phyloP scores from a whole-genome alignment of 2,113 vertebrate genomes.

The Rhea americana region DNA sequence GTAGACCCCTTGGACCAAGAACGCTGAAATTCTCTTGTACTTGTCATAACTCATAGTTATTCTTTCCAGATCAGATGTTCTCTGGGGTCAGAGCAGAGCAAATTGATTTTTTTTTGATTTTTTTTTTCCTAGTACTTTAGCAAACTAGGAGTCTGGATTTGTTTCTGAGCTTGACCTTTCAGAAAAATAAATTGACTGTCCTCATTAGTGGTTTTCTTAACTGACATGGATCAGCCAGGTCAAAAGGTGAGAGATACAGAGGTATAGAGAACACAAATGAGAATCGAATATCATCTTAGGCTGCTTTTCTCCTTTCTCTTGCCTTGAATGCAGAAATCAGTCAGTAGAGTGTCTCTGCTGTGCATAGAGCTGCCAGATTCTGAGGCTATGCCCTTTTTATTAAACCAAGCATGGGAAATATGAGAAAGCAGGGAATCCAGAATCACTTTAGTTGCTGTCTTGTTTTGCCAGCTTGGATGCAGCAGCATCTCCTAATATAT shows the following conservation, averaged over 20 bases:
- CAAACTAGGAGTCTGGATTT: slow-evolving; percentile 4
- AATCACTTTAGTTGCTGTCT: neutral
- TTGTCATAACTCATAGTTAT: neutral
- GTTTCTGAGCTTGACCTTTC: slow-evolving; percentile 37
- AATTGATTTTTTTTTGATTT: neutral
- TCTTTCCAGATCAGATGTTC: neutral
- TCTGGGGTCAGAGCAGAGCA: neutral
- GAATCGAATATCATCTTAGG: neutral
- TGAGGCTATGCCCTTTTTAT: neutral
- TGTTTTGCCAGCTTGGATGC: neutral
- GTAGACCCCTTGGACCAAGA: neutral
- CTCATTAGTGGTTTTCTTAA: slow-evolving; percentile 47
- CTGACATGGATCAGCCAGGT: neutral
- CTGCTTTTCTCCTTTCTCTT: neutral
- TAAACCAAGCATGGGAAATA: neutral
- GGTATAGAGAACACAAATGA: neutral
- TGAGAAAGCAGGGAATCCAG: neutral
- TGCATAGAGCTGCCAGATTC: neutral
- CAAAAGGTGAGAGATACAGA: neutral
- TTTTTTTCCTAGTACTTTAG: neutral
- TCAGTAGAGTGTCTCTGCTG: neutral
- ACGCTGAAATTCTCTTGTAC: neutral
- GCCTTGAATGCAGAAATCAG: neutral
- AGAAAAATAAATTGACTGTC: slow-evolving; percentile 11
- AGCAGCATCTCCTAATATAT: neutral